phyloP scores from a whole-genome alignment of 2,113 vertebrate genomes.

The Himantopus leucocephalus region DNA sequence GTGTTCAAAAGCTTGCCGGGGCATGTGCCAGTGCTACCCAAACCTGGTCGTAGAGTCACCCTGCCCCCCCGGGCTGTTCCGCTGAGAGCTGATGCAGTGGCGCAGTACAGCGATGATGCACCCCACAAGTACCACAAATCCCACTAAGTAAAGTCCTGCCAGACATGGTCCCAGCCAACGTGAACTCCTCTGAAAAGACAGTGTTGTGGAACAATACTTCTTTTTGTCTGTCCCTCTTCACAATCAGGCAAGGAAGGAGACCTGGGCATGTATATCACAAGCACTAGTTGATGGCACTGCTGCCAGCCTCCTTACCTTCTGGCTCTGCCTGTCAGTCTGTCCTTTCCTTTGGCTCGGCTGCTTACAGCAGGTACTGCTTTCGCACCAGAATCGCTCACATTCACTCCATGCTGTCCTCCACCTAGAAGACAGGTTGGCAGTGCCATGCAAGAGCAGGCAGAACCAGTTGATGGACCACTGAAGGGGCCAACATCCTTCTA shows the following conservation, averaged over 20 bases:
- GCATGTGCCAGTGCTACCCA: neutral
- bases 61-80: neutral
- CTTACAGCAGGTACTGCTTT: conserved; percentile 75
- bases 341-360: conserved; percentile 91
- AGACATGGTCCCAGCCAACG: accelerated
- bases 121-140: neutral
- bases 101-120: neutral
- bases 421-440: conserved; percentile 70
- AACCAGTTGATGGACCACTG: neutral
- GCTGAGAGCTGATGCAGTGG: neutral
- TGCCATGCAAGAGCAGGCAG: neutral
- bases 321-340: conserved; percentile 93
- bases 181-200: neutral
- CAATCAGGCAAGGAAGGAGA: neutral
- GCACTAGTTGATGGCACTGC: accelerated
- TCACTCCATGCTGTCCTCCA: conserved; percentile 73
- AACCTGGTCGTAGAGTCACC: neutral
- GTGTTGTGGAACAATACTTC: neutral
- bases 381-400: conserved; percentile 60
- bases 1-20: neutral
- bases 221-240: neutral
- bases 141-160: neutral
- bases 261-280: accelerated
- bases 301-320: conserved; percentile 80
- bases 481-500: neutral